Evolutionary conservation across 2,113 vertebrate genomes (phyloP), one percentile per base, ranked within the genome.

Genomic region (Hylia prasina): DNA sequence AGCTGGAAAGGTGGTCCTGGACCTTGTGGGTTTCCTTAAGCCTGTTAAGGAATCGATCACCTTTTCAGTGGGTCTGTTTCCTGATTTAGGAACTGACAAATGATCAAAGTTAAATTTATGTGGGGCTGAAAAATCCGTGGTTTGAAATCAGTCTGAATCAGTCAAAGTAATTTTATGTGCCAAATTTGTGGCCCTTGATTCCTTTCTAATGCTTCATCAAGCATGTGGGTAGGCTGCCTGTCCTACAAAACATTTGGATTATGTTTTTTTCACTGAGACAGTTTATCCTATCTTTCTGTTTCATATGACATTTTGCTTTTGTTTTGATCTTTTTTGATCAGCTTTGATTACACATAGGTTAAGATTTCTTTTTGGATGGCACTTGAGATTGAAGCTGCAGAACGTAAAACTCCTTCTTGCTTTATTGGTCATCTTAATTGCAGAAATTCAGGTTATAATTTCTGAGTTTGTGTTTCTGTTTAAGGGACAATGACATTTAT

Each of bases 121-220:
- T 73, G 53, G n/a, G 66, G 23, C 77, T 80, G 50, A 76, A 86
- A 87, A 91, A 89, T 72, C 23, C 28, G 33, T 86, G 33, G 45
- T 91, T 39, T 92, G 64, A 93, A 77, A 42, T 61, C n/a, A 8
- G 42, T 86, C 89, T 87, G 35, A 53, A 81, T 94, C 82, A 83
- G 50, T 87, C n/a, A 10, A 82, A 86, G 75, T 80, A 1, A 94
- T 96, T 95, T 94, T 91, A 56, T 68, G 50, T 92, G 77, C 88
- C 60, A 44, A 42, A 87, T 92, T 39, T 4, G 8, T 80, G 57
- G n/a, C 75, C 10, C 30, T 82, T 47, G 25, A 10, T 96, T 96
- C 64, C 66, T 86, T 94, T 91, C 78, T 89, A 33, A 85, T 71
- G 57, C 73, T 92, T 58, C 33, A 10, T 94, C 75, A 53, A 50